Percentiles rank a stretch among this genome's conserved stretches.
Conservation (phyloP, 2,797 vertebrate species). For the Mormyrus proboscirostris region DNA sequence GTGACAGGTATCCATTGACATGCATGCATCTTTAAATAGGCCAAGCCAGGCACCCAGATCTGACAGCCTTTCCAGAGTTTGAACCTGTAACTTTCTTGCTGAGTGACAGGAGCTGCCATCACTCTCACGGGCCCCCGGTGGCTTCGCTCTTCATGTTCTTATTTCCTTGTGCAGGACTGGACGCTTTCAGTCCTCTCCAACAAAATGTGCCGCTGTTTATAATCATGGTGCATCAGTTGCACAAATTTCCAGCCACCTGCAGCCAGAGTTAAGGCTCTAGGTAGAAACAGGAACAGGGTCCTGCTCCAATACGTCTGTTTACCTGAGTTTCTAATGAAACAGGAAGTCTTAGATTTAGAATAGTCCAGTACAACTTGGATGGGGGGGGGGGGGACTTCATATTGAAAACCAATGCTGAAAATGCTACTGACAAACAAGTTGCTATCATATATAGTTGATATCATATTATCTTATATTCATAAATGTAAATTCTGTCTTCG, state of each 20-base stretch:
- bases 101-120: background rate
- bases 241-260: background rate
- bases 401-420: background rate
- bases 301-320: background rate
- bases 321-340: background rate
- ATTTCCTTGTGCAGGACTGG: background rate
- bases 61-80: background rate
- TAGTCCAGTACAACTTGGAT: background rate
- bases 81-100: background rate
- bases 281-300: background rate
- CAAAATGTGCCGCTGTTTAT: background rate
- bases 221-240: background rate
- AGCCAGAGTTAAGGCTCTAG: background rate
- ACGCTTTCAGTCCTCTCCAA: background rate
- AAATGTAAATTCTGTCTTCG: background rate
- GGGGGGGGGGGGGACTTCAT: background rate
- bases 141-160: background rate
- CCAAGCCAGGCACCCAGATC: background rate
- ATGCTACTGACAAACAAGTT: background rate
- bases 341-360: background rate
- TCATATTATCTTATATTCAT: background rate
- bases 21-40: background rate
- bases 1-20: slow-evolving; percentile 5
- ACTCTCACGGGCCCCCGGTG: background rate
- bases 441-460: background rate